Conservation (phyloP, 2,888 invertebrate species). For the Lasius fuliginosus region DNA sequence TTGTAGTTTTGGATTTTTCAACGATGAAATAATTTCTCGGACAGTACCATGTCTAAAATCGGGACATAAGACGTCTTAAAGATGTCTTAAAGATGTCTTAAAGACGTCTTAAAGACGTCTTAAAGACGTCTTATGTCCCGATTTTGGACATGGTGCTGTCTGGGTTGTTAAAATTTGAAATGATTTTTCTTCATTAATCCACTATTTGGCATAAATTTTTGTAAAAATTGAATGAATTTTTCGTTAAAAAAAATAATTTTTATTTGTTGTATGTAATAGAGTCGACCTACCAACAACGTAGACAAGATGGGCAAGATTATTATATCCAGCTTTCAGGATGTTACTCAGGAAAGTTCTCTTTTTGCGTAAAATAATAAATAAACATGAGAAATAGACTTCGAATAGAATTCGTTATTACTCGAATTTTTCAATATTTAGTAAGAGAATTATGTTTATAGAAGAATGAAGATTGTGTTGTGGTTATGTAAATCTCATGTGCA, state of each 20-base stretch:
- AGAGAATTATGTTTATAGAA: conserved; percentile 22
- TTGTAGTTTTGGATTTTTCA: conserved; percentile 7
- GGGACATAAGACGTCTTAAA: no score
- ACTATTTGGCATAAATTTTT: background rate
- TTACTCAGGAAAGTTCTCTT: conserved; percentile 50
- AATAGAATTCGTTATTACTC: background rate
- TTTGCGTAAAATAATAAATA: conserved; percentile 18
- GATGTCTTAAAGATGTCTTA: no score
- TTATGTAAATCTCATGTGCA: conserved; percentile 38
- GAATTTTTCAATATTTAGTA: background rate
- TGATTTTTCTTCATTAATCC: conserved; percentile 12
- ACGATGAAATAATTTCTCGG: background rate
- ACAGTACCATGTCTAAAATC: no score
- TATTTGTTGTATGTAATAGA: conserved; percentile 85
- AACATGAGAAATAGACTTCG: conserved; percentile 11
- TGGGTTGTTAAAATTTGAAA: background rate
- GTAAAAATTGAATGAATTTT: conserved; percentile 5
- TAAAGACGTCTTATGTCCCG: no score
- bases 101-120: no score
- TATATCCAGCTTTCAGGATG: conserved; percentile 64
- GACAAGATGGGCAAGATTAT: conserved; percentile 69
- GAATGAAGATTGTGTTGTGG: conserved; percentile 61
- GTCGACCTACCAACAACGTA: conserved; percentile 79
- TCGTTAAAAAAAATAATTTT: conserved; percentile 62
- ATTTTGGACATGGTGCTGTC: no score